Percentiles rank a stretch among this genome's conserved stretches.
These are phyloP conservation scores for Drosophila cardini DNA, from an alignment of 1,140 invertebrate genomes.

Conservation along the genomic window DNA sequence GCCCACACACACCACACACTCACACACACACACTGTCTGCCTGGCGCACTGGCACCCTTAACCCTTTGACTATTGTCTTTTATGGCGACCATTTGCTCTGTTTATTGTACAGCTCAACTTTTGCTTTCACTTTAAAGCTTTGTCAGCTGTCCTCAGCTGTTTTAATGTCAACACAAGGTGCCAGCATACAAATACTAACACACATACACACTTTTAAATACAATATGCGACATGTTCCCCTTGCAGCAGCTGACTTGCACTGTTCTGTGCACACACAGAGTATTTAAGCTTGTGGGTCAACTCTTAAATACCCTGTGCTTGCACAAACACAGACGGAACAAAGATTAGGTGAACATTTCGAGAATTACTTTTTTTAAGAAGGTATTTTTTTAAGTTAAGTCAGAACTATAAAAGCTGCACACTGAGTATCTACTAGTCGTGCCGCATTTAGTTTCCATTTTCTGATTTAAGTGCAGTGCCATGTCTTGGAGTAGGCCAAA, in stretches of 20 bases:
- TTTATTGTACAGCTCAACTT: constrained; percentile 37
- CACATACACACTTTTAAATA: too few species aligned
- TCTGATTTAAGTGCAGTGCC: constrained; percentile 47
- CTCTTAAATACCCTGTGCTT: constrained; percentile 6
- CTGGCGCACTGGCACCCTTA: too few species aligned
- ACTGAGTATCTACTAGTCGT: constrained; percentile 7
- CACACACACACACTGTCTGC: background rate
- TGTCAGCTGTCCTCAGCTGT: constrained; percentile 39
- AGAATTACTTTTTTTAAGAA: too few species aligned
- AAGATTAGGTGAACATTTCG: too few species aligned
- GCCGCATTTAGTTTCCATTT: constrained; percentile 16
- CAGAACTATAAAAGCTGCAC: too few species aligned
- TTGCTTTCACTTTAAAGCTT: constrained; percentile 58
- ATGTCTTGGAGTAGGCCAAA: constrained; percentile 57
- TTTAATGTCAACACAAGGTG: constrained; percentile 61
- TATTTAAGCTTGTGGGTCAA: background rate
- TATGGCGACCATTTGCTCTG: constrained; percentile 31
- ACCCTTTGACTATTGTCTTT: constrained; percentile 43
- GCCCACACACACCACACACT: background rate
- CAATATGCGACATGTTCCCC: background rate
- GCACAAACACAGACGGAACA: background rate
- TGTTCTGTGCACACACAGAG: constrained; percentile 23
- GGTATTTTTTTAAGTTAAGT: too few species aligned
- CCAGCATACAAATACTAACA: constrained; percentile 32
- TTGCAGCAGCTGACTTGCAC: constrained; percentile 25